Conservation (phyloP, 1,140 invertebrate species). For the Drosophila pruinosa region DNA sequence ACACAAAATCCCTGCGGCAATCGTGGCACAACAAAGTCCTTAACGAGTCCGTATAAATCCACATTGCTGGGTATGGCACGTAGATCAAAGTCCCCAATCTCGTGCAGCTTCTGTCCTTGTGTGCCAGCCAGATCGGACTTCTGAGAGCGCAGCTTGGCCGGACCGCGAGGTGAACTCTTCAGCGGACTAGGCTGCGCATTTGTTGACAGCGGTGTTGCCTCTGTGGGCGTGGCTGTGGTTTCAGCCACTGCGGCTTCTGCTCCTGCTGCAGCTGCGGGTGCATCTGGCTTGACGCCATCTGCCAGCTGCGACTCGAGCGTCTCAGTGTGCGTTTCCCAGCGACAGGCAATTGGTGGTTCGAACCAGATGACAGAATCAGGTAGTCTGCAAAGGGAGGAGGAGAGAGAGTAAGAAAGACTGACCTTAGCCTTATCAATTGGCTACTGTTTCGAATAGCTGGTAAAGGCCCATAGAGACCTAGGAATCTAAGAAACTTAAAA, state of each 20-base stretch:
- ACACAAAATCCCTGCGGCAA: slow-evolving; percentile 77
- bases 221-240: slow-evolving; percentile 64
- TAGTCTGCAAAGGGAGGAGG: slow-evolving; percentile 72
- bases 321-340: slow-evolving; percentile 86
- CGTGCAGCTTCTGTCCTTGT: slow-evolving; percentile 47
- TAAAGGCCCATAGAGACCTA: too few relatives aligned
- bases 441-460: too few relatives aligned
- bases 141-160: slow-evolving; percentile 60
- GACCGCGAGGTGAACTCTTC: slow-evolving; percentile 73
- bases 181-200: slow-evolving; percentile 72
- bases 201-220: slow-evolving; percentile 67
- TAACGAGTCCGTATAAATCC: slow-evolving; percentile 72
- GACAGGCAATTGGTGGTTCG: slow-evolving; percentile 90
- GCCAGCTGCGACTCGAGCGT: slow-evolving; percentile 68
- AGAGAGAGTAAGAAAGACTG: slow-evolving; percentile 4
- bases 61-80: slow-evolving; percentile 69
- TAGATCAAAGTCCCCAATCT: slow-evolving; percentile 78
- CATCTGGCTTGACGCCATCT: slow-evolving; percentile 54
- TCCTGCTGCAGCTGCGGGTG: not conserved
- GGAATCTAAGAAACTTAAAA: too few relatives aligned
- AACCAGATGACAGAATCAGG: slow-evolving; percentile 91
- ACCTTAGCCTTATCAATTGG: too few relatives aligned
- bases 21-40: slow-evolving; percentile 79
- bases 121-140: slow-evolving; percentile 28
- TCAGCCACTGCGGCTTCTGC: slow-evolving; percentile 15